Percentiles rank a stretch among this genome's conserved stretches.
phyloP scores from a whole-genome alignment of 2,797 vertebrate species.

The Peromyscus attwateri region DNA sequence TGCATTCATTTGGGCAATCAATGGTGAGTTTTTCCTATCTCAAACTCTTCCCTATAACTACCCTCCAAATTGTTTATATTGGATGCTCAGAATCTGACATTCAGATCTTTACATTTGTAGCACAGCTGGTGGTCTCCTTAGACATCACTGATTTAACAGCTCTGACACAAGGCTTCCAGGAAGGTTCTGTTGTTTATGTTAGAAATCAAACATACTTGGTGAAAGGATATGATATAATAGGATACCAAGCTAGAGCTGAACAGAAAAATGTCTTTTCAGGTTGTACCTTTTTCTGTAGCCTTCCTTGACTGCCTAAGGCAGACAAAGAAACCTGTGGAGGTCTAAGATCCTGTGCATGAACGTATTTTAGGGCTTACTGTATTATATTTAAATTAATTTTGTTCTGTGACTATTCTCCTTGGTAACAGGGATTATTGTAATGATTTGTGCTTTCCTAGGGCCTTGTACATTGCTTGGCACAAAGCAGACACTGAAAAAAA shows the following conservation, averaged over 20 bases:
- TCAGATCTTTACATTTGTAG: not conserved
- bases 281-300: not conserved
- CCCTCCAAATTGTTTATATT: slow-evolving; percentile 38
- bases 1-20: slow-evolving; percentile 31
- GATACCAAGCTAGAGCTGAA: not conserved
- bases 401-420: not conserved
- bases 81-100: slow-evolving; percentile 20
- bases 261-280: slow-evolving; percentile 42
- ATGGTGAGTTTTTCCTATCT: not conserved
- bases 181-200: slow-evolving; percentile 55
- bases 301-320: not conserved
- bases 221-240: slow-evolving; percentile 24
- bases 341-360: not conserved
- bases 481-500: not conserved
- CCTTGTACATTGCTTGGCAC: not conserved
- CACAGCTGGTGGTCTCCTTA: not conserved
- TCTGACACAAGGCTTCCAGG: slow-evolving; percentile 18
- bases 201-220: slow-evolving; percentile 14
- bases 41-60: slow-evolving; percentile 26
- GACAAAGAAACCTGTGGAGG: slow-evolving; percentile 7
- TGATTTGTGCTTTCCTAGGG: not conserved
- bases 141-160: slow-evolving; percentile 26
- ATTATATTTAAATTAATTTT: slow-evolving; percentile 48
- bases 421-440: slow-evolving; percentile 5
- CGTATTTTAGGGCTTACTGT: slow-evolving; percentile 31